Percentiles rank a stretch among this genome's conserved stretches.
These are phyloP conservation scores for Ophthalmolycus amberensis DNA, from an alignment of 2,113 vertebrate species.

Conservation along the genomic window DNA sequence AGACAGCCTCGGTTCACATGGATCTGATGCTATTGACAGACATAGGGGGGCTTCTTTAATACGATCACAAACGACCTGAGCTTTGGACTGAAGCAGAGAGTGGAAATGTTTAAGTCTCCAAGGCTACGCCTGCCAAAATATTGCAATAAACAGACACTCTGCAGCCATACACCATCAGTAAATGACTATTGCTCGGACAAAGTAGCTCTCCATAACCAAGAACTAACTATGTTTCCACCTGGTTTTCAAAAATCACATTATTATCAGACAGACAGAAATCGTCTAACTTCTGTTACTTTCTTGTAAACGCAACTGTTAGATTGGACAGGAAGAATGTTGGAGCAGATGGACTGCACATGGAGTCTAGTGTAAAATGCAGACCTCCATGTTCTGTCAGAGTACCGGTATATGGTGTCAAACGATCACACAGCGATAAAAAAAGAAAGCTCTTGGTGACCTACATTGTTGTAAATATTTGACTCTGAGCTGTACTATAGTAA, in stretches of 20 bases:
- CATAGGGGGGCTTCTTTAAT: conserved; percentile 29
- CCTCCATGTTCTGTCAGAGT: conserved; percentile 15
- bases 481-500: neutral
- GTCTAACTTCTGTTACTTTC: conserved; percentile 1
- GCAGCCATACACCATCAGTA: conserved; percentile 54
- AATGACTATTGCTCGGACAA: conserved; percentile 28
- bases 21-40: conserved; percentile 25
- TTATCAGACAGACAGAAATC: neutral
- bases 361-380: conserved; percentile 24
- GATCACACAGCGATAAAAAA: conserved; percentile 18
- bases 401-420: conserved; percentile 37
- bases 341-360: conserved; percentile 62
- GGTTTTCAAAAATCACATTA: conserved; percentile 29
- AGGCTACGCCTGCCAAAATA: conserved; percentile 74
- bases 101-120: conserved; percentile 77
- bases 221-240: conserved; percentile 11
- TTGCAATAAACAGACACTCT: conserved; percentile 67
- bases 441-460: neutral
- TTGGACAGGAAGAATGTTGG: conserved; percentile 25
- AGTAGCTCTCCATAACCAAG: neutral
- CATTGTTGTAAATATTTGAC: conserved; percentile 14
- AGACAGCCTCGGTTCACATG: conserved; percentile 3
- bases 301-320: conserved; percentile 13
- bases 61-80: conserved; percentile 32
- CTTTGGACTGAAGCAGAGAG: conserved; percentile 49